Base-by-base conservation (phyloP, 2,113 vertebrate genomes). In the Callopanchax toddi region DNA sequence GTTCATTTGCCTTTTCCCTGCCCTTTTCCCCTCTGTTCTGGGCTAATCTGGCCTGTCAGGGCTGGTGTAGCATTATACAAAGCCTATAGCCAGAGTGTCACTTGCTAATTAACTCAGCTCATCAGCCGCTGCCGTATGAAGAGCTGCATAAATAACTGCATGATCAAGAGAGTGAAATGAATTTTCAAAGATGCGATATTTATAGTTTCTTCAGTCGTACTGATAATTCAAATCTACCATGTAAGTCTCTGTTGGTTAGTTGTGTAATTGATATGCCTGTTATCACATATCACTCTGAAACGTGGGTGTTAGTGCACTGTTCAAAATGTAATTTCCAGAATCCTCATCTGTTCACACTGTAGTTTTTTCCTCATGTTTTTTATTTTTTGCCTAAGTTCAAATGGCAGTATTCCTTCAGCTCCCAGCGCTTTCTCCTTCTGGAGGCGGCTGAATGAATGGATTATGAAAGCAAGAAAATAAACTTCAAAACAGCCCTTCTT, bases 1-100 rank as follows among this genome's bases (percentile, higher is more conserved):
- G 65, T 75, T 89, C 79, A 67, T 80, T 71, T 68, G 53, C 72
- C 70, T 76, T 64, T 78, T 76, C 52, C n/a, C 7, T 79, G 70
- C 67, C 68, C 86, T 81, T 84, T 77, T 60, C 82, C 58, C 71
- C 81, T 75, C 75, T 68, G 45, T 71, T 23, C 56, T 65, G 23
- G 66, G 63, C 56, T 84, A 78, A 85, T 86, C 77, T 81, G 81
- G 59, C 69, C 69, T 87, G 82, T 87, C 80, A 84, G 66, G 71
- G 74, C 76, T 80, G 72, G 68, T 81, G 78, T 85, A 78, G 82
- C 71, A 71, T 83, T 86, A 83, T 77, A 86, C 81, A 76, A 85
- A 85, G 71, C 81, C 82, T 49, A 48, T 61, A 89, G 82, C 67
- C 52, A 57, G 76, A 32, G 62, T 75, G 63, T 46, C 2, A 10